Base-by-base conservation (phyloP, 1,140 invertebrate genomes). In the Sweltsa coloradensis region DNA sequence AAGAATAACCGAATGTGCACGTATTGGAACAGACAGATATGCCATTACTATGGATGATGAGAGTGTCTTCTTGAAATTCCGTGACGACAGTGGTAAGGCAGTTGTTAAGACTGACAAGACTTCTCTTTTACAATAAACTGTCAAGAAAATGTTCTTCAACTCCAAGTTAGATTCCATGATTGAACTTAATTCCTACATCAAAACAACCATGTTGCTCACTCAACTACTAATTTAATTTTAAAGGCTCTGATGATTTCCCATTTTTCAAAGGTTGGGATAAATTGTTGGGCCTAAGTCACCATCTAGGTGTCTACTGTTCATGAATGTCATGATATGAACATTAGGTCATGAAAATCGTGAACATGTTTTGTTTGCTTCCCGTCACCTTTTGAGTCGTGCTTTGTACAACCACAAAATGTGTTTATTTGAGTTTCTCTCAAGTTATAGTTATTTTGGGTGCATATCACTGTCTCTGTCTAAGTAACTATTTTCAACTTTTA, bases 41-140 rank as follows among this genome's bases (percentile, higher is more conserved):
- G 68, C 81, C 52, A 81, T 83, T 60, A 76, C 77, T 45, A 64
- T 81, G 51, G 78, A 81, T 62, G 73, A 76, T 61, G 79, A 83
- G 57, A 78, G 65, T 53, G 45, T 62, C 34, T 53, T 61, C 39
- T 50, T 64, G 16, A 62, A 52, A 49, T 58, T 58, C 27, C 47
- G 49, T 47, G 50, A 52, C 25, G 47, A 50, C 44, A 19, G 43
- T 42, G 55, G 55, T 57, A 53, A 41, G 43, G 40, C n/a, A 21
- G 43, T 41, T 44, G 23, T 43, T 49, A 36, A 44, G 14, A 27
- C 41, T 24, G 29, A 40, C 1, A 34, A 14, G 24, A 26, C n/a
- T 24, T 47, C 21, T 49, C 45, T 29, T 16, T 22, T 49, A 3
- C 7, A 5, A 14, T 29, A 5, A 41, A 19, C 25, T 13, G 1